phyloP scores from a whole-genome alignment of 2,888 invertebrate species.

The Acanthosepion esculentum region DNA sequence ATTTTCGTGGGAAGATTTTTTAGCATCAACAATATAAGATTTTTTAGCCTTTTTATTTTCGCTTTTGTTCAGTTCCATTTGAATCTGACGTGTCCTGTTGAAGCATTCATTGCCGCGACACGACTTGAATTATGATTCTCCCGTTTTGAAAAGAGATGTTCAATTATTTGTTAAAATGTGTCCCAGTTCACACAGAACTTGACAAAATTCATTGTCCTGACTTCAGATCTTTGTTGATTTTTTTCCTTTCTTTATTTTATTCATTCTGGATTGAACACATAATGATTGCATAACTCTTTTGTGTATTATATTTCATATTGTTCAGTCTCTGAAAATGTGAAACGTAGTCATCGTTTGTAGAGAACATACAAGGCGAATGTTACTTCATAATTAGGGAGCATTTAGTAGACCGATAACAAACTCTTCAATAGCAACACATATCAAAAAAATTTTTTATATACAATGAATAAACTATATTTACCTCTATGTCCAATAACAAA shows the following conservation, averaged over 20 bases:
- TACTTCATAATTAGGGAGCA: neutral
- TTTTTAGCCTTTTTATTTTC: neutral
- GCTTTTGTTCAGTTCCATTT: neutral
- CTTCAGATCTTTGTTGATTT: neutral
- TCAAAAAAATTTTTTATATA: too few species aligned
- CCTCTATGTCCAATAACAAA: too few species aligned
- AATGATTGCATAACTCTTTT: neutral
- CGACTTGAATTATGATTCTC: neutral
- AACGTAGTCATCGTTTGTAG: neutral
- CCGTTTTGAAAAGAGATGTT: neutral
- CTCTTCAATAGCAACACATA: too few species aligned
- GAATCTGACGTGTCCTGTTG: neutral
- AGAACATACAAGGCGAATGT: neutral
- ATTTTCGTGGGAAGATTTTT: slow-evolving; percentile 4
- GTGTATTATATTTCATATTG: neutral
- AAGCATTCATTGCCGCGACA: neutral
- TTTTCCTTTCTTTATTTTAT: neutral
- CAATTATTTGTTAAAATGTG: neutral
- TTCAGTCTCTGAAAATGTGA: neutral
- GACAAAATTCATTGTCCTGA: neutral
- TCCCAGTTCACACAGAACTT: neutral
- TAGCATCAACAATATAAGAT: neutral
- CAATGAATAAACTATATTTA: too few species aligned
- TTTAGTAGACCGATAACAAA: neutral
- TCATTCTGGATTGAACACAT: neutral